Conservation (phyloP, 1,140 invertebrate species). For the Camponotus vicinus region DNA sequence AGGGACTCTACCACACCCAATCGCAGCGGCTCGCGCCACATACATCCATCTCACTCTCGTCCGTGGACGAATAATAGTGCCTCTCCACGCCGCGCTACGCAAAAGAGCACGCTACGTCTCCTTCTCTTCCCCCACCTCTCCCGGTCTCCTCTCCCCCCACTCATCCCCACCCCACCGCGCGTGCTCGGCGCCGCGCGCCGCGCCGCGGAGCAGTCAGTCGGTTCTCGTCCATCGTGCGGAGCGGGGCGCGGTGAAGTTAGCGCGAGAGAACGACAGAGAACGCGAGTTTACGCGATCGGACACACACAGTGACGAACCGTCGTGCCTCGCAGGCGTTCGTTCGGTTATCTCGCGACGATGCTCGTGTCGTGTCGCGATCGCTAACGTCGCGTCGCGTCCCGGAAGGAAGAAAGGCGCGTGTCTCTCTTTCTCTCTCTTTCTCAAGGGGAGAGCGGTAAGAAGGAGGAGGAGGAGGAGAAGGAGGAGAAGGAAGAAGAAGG, state of each 20-base stretch:
- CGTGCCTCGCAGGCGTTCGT: background rate
- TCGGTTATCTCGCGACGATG: background rate
- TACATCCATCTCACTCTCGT: conserved; percentile 13
- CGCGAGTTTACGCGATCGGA: conserved; percentile 59
- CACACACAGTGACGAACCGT: conserved; percentile 52
- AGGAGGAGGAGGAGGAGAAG: background rate
- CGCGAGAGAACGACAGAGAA: conserved; percentile 57
- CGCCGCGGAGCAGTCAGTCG: conserved; percentile 68
- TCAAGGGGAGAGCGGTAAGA: background rate
- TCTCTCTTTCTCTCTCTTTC: conserved; percentile 11
- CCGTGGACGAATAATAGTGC: too few species aligned
- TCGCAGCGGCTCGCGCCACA: conserved; percentile 53
- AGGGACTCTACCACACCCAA: conserved; percentile 73
- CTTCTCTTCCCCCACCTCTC: background rate
- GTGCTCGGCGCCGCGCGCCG: conserved; percentile 51
- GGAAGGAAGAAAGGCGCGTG: conserved; percentile 36
- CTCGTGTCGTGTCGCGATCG: too few species aligned
- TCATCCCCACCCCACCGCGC: conserved; percentile 48
- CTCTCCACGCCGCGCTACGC: background rate
- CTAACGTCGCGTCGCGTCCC: background rate
- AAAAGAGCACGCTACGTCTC: conserved; percentile 12
- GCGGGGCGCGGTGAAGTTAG: conserved; percentile 35
- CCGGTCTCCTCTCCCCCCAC: conserved; percentile 4
- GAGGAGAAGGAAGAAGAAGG: background rate
- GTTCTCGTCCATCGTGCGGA: conserved; percentile 70